Percentiles rank a stretch among this genome's conserved stretches.
Conservation (phyloP, 53 echinoderm and acorn worm genomes). For the Astropecten irregularis region DNA sequence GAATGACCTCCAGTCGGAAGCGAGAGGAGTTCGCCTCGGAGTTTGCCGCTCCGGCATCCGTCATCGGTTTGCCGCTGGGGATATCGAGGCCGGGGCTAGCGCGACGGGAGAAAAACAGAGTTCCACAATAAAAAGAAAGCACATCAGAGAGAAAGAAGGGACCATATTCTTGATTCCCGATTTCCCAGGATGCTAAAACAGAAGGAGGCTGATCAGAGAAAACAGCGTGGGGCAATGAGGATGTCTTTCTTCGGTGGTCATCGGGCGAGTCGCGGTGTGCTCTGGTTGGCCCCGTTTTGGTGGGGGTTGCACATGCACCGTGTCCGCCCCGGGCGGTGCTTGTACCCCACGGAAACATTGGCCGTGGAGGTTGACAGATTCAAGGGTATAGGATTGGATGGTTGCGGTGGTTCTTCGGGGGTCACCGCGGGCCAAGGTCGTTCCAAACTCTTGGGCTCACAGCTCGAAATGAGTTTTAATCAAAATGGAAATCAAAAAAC, state of each 20-base stretch:
- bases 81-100: no score
- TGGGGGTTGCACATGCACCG: conserved; percentile 12
- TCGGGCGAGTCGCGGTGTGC: conserved; percentile 33
- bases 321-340: conserved; percentile 28
- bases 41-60: conserved; percentile 33
- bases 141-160: neutral
- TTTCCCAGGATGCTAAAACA: conserved; percentile 28
- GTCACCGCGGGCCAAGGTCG: conserved; percentile 41
- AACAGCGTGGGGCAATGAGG: conserved; percentile 53
- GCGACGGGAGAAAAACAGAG: conserved; percentile 3
- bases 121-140: neutral
- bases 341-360: conserved; percentile 4
- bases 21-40: no score
- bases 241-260: conserved; percentile 41
- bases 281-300: conserved; percentile 29
- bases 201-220: conserved; percentile 16
- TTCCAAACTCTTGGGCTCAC: no score
- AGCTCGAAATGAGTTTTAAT: no score
- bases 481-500: no score
- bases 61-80: conserved; percentile 19
- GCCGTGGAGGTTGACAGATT: conserved; percentile 3
- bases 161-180: neutral
- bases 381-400: neutral
- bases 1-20: neutral
- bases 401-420: neutral